Evolutionary conservation across 2,888 invertebrate genomes (phyloP).

Genomic region (Rhodophaea formosa): DNA sequence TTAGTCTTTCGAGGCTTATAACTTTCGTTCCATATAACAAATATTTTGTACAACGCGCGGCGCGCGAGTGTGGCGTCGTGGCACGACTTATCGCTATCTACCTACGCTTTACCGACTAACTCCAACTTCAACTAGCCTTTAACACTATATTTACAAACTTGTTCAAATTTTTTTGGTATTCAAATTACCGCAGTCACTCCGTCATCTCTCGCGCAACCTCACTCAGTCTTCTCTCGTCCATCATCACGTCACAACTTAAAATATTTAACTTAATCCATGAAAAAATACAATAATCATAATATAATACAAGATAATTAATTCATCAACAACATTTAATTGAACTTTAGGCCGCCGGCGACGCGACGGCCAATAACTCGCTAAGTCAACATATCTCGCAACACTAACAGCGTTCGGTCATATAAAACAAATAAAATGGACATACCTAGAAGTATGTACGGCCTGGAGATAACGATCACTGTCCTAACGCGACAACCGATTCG

Average conservation of each 20-base stretch:
- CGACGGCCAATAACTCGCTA: constrained; percentile 46
- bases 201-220: constrained; percentile 62
- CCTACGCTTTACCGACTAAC: constrained; percentile 67
- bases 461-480: constrained; percentile 71
- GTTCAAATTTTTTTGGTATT: constrained; percentile 80
- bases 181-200: constrained; percentile 73
- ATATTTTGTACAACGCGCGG: constrained; percentile 80
- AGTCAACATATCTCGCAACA: constrained; percentile 67
- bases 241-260: constrained; percentile 69
- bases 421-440: constrained; percentile 76
- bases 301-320: constrained; percentile 66
- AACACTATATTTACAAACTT: constrained; percentile 79
- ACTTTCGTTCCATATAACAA: constrained; percentile 78
- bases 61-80: constrained; percentile 72
- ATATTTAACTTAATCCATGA: constrained; percentile 75
- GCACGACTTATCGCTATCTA: constrained; percentile 75
- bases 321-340: constrained; percentile 76
- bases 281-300: constrained; percentile 78
- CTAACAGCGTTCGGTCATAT: constrained; percentile 65
- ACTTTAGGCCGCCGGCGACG: constrained; percentile 51
- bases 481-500: constrained; percentile 56
- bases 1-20: constrained; percentile 77
- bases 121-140: constrained; percentile 63
- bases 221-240: constrained; percentile 56
- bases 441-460: constrained; percentile 73